Evolutionary conservation across 2,888 invertebrate genomes (phyloP), one percentile per base, ranked within the genome.

Genomic region (Scaptomyza parva): DNA sequence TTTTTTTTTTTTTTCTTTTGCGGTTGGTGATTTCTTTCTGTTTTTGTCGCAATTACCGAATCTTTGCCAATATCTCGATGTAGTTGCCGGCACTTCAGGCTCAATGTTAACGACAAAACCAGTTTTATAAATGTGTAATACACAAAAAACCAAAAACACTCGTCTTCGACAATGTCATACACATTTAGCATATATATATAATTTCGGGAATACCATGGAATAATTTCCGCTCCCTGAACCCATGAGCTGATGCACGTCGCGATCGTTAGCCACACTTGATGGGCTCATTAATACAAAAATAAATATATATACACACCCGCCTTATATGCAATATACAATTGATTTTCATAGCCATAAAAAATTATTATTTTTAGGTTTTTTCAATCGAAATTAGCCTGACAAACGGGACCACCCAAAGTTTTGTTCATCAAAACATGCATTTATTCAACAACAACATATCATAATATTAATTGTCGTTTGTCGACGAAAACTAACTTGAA

Each of bases 61-160:
- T 70, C 51, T 70, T 58, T 53, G 55, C 45, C 59, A 57, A 54
- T 57, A 26, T 44, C 33, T 39, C 43, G 41, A 39, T 76, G 63
- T 76, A 71, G 57, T 65, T 65, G 50, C 63, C 65, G 70, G 68
- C 73, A 65, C 65, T 77, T 59, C 62, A 65, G 28, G 30, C 66
- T 82, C 80, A 80, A 80, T 80, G 80, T 52, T 82, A 85, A 85
- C 43, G 60, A 26, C 33, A 37, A 78, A 81, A 85, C 86, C 79
- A 82, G 80, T 85, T 82, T 72, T 12, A 39, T 17, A 2, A 6
- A 33, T n/a, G n/a, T n/a, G n/a, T 6, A 14, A 7, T n/a, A n/a
- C n/a, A 35, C 0, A 14, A 35, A 14, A 35, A 14, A 17, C 7
- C 3, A 30, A 30, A 20, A 59, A 65, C 63, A 64, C 60, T 52